phyloP scores from a whole-genome alignment of 1,140 invertebrate genomes.

The Lethrus apterus region DNA sequence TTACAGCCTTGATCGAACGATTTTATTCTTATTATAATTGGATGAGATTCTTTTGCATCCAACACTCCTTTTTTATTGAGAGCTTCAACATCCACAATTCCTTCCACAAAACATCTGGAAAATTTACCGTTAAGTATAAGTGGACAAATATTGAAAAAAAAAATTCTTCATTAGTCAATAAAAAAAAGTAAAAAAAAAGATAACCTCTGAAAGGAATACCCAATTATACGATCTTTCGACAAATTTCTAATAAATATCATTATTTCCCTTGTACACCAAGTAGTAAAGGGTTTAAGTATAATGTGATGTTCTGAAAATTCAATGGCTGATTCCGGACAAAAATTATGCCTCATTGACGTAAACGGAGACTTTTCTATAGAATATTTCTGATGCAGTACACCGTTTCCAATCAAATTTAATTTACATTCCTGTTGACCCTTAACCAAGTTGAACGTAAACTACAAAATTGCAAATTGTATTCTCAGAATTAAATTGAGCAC shows the following conservation, averaged over 20 bases:
- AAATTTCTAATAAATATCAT: constrained; percentile 28
- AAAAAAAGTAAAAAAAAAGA: background rate
- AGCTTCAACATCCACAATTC: constrained; percentile 17
- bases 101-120: constrained; percentile 18
- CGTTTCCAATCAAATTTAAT: no score
- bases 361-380: no score
- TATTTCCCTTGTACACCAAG: constrained; percentile 20
- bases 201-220: constrained; percentile 18
- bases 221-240: constrained; percentile 19
- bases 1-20: constrained; percentile 19
- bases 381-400: no score
- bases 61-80: constrained; percentile 19
- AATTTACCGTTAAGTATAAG: no score
- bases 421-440: background rate
- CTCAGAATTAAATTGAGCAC: no score
- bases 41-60: constrained; percentile 16
- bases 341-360: no score
- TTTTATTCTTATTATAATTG: constrained; percentile 17
- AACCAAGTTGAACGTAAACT: background rate
- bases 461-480: no score
- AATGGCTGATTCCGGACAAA: background rate
- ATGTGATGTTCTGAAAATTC: constrained; percentile 23
- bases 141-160: no score
- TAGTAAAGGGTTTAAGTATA: constrained; percentile 17
- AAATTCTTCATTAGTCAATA: no score